Evolutionary conservation across 2,888 invertebrate genomes (phyloP).

Genomic region (Cantharis rustica): DNA sequence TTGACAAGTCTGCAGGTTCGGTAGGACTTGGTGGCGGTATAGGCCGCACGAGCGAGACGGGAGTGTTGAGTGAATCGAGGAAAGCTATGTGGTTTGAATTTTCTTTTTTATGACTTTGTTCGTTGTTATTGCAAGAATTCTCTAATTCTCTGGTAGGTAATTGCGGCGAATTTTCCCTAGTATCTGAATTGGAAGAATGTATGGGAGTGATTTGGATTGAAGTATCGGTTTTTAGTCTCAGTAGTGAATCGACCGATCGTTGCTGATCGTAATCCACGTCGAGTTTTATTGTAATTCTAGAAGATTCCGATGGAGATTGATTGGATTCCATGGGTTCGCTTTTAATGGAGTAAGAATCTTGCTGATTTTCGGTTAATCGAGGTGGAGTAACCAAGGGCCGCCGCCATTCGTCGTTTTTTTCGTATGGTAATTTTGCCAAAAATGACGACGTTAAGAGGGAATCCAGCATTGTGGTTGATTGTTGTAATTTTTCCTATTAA

Average conservation of each 20-base stretch:
- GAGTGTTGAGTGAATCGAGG: neutral
- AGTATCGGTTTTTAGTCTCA: constrained; percentile 34
- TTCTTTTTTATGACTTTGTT: constrained; percentile 16
- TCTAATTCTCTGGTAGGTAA: constrained; percentile 10
- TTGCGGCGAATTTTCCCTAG: constrained; percentile 14
- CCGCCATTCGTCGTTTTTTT: constrained; percentile 14
- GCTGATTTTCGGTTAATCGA: constrained; percentile 50
- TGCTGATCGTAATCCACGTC: constrained; percentile 32
- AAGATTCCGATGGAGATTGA: constrained; percentile 31
- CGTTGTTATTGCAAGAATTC: constrained; percentile 10
- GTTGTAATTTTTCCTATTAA: constrained; percentile 62
- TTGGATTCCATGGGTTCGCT: neutral
- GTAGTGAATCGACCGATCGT: constrained; percentile 28
- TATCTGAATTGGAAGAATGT: constrained; percentile 1
- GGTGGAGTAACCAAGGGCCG: constrained; percentile 37
- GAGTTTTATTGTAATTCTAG: constrained; percentile 38
- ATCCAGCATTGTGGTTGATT: constrained; percentile 64
- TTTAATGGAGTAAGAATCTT: constrained; percentile 15
- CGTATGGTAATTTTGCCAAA: constrained; percentile 19
- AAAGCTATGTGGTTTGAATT: neutral
- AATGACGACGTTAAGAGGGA: constrained; percentile 60
- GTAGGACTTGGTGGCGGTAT: constrained; percentile 24
- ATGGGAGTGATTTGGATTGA: constrained; percentile 44
- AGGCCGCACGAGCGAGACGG: constrained; percentile 7
- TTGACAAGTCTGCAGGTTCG: constrained; percentile 54